Base-by-base conservation (phyloP, 2,888 invertebrate genomes). In the Mayetiola destructor region DNA sequence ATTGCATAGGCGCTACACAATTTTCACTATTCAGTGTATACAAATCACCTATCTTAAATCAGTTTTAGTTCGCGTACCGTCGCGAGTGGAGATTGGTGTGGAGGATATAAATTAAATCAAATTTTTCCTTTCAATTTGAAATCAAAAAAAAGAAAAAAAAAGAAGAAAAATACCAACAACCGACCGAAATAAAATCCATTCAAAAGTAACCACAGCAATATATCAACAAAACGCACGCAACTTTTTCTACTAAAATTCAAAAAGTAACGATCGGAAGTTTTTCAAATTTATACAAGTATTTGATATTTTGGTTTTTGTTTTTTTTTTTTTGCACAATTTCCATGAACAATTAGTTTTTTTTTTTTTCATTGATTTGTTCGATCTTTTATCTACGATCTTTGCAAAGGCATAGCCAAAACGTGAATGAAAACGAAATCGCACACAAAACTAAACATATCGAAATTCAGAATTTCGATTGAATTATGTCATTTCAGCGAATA, bases 51-150 rank as follows among this genome's bases (percentile, higher is more conserved):
- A n/a, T n/a, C n/a, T n/a, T n/a, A 54, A 60, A 61, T 59, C 62
- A 62, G 62, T 62, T 61, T 59, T 61, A 62, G 62, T 62, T 61
- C 61, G 61, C 61, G 62, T 61, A 61, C 60, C 61, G 62, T 61
- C 61, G 61, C 62, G 62, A 61, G 61, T 61, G 60, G 61, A 61
- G 61, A 60, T 58, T 61, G 57, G 59, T 55, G 55, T 58, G 29
- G 32, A 55, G 30, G 35, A 55, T 32, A 40, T n/a, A 40, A 23
- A 39, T n/a, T 18, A 42, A 53, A 42, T 56, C 37, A 57, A 57
- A 40, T 48, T 32, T 12, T 20, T 27, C 20, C 10, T 20, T 9
- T 16, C 56, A 56, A 56, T 20, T 20, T 32, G 32, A 39, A 36
- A 55, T 36, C 10, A 56, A 55, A 59, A 40, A 42, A 59, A 52